Conservation (phyloP, 35 echinoderm and acorn worm species). For the Nesometra sesokonis region DNA sequence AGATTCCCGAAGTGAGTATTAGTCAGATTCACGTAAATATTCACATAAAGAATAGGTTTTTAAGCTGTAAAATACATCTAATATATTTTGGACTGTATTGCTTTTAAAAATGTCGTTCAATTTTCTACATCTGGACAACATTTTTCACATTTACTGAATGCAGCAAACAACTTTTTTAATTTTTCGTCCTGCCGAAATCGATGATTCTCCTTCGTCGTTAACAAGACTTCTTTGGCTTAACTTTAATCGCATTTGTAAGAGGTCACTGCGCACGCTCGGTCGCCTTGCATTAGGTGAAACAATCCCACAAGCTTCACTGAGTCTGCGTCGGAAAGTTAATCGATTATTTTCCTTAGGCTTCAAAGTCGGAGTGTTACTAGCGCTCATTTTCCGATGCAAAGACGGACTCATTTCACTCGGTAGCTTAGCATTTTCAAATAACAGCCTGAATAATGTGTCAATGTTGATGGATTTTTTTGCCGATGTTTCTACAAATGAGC, state of each 20-base stretch:
- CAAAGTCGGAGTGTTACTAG: constrained; percentile 61
- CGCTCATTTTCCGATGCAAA: constrained; percentile 86
- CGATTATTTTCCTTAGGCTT: constrained; percentile 49
- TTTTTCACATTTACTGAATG: constrained; percentile 53
- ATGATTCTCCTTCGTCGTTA: constrained; percentile 52
- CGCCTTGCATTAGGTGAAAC: constrained; percentile 73
- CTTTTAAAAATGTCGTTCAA: no score
- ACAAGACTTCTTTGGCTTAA: constrained; percentile 62
- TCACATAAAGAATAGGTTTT: no score
- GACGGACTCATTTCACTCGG: constrained; percentile 97
- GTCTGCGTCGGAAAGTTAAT: constrained; percentile 50
- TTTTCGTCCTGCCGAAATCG: constrained; percentile 52
- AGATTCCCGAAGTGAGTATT: no score
- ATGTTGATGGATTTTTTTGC: constrained; percentile 87
- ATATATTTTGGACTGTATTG: no score
- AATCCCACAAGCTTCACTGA: constrained; percentile 89
- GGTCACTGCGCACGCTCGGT: constrained; percentile 77
- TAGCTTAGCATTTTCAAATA: constrained; percentile 93
- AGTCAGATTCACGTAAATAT: no score
- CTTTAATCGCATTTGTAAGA: constrained; percentile 64
- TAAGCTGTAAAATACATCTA: no score
- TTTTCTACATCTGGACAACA: no score
- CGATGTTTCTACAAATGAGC: constrained; percentile 83
- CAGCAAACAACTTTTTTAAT: constrained; percentile 76
- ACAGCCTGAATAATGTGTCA: constrained; percentile 65